Evolutionary conservation across 1,140 invertebrate species (phyloP).

Genomic region (Aphaenogaster rudis): DNA sequence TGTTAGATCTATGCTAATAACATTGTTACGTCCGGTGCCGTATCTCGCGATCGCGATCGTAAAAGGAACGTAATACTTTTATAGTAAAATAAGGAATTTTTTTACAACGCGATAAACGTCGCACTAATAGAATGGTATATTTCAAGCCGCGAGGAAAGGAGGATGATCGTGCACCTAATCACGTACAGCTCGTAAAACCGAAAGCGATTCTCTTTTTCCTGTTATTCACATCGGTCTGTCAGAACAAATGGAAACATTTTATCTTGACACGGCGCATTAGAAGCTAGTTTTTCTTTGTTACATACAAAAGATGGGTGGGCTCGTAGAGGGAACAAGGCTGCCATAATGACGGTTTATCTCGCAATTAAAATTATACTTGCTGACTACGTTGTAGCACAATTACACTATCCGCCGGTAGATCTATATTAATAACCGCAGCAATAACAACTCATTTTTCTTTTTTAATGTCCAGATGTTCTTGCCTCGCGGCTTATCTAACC

Average conservation of each 20-base stretch:
- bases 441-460: slow-evolving; percentile 45
- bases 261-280: slow-evolving; percentile 34
- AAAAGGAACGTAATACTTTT: slow-evolving; percentile 27
- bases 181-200: not conserved
- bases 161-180: not conserved
- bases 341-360: slow-evolving; percentile 49
- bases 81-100: slow-evolving; percentile 13
- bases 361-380: slow-evolving; percentile 63
- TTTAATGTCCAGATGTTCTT: slow-evolving; percentile 5
- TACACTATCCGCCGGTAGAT: slow-evolving; percentile 59
- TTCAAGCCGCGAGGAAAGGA: not conserved
- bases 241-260: slow-evolving; percentile 8
- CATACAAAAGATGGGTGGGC: not conserved
- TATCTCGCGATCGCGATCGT: slow-evolving; percentile 34
- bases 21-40: slow-evolving; percentile 32
- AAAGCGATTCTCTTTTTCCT: not conserved
- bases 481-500: slow-evolving; percentile 41
- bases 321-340: slow-evolving; percentile 18
- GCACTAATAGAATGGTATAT: not conserved
- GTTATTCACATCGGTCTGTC: not conserved
- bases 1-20: slow-evolving; percentile 56
- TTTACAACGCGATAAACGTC: not conserved
- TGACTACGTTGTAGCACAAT: slow-evolving; percentile 61
- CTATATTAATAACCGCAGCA: slow-evolving; percentile 63
- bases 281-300: slow-evolving; percentile 27